Base-by-base conservation (phyloP, 2,888 invertebrate genomes). In the Mesorhabditis sp. region DNA sequence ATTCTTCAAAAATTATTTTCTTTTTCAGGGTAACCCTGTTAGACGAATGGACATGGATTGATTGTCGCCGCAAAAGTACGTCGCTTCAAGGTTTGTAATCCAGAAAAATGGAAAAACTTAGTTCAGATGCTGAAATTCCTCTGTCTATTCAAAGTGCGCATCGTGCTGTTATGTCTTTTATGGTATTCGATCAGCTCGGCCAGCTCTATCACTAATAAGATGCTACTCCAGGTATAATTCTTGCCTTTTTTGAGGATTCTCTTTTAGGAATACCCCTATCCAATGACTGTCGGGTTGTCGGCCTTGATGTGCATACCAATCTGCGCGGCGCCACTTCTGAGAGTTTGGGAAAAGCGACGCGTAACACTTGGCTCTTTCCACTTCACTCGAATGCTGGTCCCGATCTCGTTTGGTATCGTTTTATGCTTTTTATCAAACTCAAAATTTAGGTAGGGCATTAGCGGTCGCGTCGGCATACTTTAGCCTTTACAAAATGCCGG, bases 241-340 rank as follows among this genome's bases (percentile, higher is more conserved):
- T 62, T n/a, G n/a, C 28, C 58, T 66, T 43, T 65, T 10, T 65
- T 43, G 44, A 3, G 15, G 66, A 65, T 43, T 43, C 42, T 67
- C 5, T 70, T 74, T 45, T 63, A 81, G 81, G 67, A 65, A 42
- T 83, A 80, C 65, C 77, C 83, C 13, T 82, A 75, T 63, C 83
- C 82, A 4, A 70, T 81, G 42, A 83, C 82, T 4, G 69, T 82
- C 41, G 77, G 82, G 1, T 69, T 82, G 3, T 77, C 78, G n/a
- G 75, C 74, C 64, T 74, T 82, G 28, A 71, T 82, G 45, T 74
- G 75, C 62, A 82, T 76, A 62, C 81, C 80, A 4, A 65, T 82
- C 5, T 74, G 72, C 28, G 72, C 81, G 3, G 67, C 74, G 5
- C 82, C 82, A 5, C 44, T 81, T 4, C 62, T 78, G 15, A 44